Percentiles rank a stretch among this genome's conserved stretches.
Evolutionary conservation across 2,113 vertebrate genomes (phyloP).

Genomic region (Syrmaticus mikado): DNA sequence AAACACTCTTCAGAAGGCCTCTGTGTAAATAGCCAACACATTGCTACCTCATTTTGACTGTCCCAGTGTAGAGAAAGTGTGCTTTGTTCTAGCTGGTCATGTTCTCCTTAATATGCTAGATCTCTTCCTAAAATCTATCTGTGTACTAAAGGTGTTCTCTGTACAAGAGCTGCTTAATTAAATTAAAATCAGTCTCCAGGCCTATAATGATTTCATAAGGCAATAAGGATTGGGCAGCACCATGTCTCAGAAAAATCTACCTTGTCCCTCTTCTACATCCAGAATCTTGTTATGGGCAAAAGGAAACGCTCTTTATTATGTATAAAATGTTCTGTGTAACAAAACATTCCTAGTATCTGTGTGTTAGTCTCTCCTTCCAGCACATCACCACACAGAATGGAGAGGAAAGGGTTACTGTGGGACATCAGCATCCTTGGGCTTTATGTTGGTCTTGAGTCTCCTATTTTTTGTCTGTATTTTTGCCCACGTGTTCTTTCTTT

Average conservation of each 20-base stretch:
- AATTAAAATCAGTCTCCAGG: neutral
- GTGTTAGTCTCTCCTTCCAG: neutral
- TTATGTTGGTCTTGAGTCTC: neutral
- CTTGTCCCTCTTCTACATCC: neutral
- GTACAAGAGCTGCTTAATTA: neutral
- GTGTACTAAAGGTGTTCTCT: neutral
- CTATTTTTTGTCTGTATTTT: neutral
- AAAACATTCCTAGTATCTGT: neutral
- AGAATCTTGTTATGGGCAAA: neutral
- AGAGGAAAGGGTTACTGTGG: neutral
- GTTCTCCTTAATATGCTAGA: neutral
- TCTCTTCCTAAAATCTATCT: neutral
- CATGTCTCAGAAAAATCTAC: neutral
- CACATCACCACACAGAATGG: neutral
- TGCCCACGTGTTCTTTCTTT: neutral
- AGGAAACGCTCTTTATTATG: neutral
- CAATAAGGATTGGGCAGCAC: neutral
- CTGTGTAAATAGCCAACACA: rapidly evolving
- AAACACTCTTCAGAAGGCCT: neutral
- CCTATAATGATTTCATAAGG: neutral
- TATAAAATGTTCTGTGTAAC: neutral
- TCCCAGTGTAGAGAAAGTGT: neutral
- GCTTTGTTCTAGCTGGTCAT: neutral
- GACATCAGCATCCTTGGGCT: neutral
- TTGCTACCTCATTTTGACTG: neutral